Evolutionary conservation across 2,888 invertebrate species (phyloP), one percentile per base, ranked within the genome.

Genomic region (Drosophila limbata): DNA sequence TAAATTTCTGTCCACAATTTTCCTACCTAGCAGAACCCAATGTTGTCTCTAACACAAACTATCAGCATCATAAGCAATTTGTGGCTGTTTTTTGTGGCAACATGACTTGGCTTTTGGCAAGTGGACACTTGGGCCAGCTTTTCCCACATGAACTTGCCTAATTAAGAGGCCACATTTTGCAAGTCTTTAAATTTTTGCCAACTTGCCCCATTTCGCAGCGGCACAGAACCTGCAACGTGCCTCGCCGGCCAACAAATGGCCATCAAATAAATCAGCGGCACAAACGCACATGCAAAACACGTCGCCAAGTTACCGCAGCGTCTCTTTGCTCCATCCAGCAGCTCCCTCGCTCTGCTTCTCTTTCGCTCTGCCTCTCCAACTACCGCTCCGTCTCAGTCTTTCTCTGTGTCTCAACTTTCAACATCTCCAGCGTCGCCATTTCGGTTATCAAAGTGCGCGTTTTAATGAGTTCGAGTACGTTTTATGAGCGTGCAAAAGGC

Each of bases 401-500:
- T 5, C 40, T 15, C 25, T 52, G 21, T 33, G 17, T 39, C 33
- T 47, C 21, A 48, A 44, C 48, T 37, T 45, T 56, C 45, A 57
- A 47, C 45, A 56, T 57, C 51, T 15, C 19, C 57, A 55, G 52
- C 39, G 37, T 72, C 68, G 85, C 85, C 81, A 81, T 85, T 83
- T 87, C 77, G 81, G 83, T 88, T 85, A 88, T 85, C 88, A 88
- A 77, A 88, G 83, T 88, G 84, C 88, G 84, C 84, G 88, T 84
- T 88, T 84, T 84, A 84, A 84, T 84, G 84, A 83, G 85, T 84
- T 85, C 88, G 85, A 84, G 88, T 84, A 88, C 85, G 88, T 84
- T 84, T 83, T 88, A 88, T 83, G 88, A 85, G 85, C 77, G 66
- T 73, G 73, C 79, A 77, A 79, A 79, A 69, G 76, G 78, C 70